Base-by-base conservation (phyloP, 2,888 invertebrate genomes). In the Orthonychiurus folsomi region DNA sequence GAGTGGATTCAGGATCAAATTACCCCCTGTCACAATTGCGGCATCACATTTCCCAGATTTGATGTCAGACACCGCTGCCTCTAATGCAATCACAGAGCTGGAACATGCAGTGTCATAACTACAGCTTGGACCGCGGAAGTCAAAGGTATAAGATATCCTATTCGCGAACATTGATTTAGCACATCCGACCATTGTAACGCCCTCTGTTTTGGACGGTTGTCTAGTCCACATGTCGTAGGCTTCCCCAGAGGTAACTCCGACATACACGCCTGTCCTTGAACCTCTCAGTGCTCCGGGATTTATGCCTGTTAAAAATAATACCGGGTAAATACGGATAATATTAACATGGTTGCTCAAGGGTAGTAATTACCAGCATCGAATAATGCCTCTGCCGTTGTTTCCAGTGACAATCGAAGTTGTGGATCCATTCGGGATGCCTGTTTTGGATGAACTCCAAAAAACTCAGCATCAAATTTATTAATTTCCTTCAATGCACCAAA, bases 71-170 rank as follows among this genome's bases (percentile, higher is more conserved):
- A 74, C 72, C 1, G 80, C 82, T 60, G 81, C 77, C 69, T 83
- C 80, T 21, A 86, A 73, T 27, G 82, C 82, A 65, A 85, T 78
- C 59, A 85, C 76, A 59, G 85, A 84, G 50, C 84, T 83, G 1
- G 84, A 81, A 79, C 86, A 86, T 24, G 85, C 85, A 47, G 83
- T 82, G 75, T 86, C 85, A 59, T 85, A 80, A 1, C 83, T 79
- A 73, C 81, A 84, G 74, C 80, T 80, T 25, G 78, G 78, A 75
- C 82, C 84, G 80, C 78, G 79, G 61, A 81, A 77, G 69, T 82
- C 81, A 75, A 82, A 82, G 66, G 80, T 78, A 74, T 77, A 82
- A 9, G 81, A 81, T 23, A 82, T 74, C 61, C 82, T 76, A 75
- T 82, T 82, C 61, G 82, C 79, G 76, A 83, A 81, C 82, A 83